Evolutionary conservation across 2,113 vertebrate species (phyloP), one percentile per base, ranked within the genome.

Genomic region (Irena cyanogastra): DNA sequence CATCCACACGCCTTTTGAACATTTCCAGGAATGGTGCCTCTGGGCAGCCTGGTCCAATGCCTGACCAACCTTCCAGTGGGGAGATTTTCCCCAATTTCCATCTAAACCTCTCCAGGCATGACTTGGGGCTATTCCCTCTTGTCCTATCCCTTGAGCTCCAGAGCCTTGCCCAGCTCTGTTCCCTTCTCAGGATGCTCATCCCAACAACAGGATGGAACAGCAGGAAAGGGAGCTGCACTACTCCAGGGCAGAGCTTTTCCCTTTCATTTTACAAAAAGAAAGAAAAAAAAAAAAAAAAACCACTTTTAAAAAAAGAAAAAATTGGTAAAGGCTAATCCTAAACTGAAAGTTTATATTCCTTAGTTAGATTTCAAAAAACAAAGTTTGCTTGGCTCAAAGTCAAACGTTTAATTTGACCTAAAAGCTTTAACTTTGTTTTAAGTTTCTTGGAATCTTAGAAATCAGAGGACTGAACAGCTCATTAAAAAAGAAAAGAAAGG

Each of bases 1-100:
- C 65, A 65, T 44, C 44, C 37, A 33, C 13, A 6, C 0, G 0
- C 31, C 26, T 74, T 37, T 23, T 16, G 68, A 35, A 10, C 6
- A 27, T 56, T 65, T 52, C 23, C 52, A 59, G 33, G 42, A 27
- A 37, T 47, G 28, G 22, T 39, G 42, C n/a, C n/a, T 37, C 31
- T 50, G 35, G 17, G 65, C 65, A 71, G 35, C 26, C 35, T 22
- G 8, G 8, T 13, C 59, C 68, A 42, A 7, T 24, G 35, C 30
- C 47, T 63, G n/a, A 18, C 49, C 20, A 16, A 15, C 19, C 30
- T 56, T 31, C 9, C 21, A 35, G 35, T 0, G 2, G 14, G 50
- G 42, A 72, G 10, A 31, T 71, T 71, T 56, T 4, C 42, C n/a
- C 42, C 50, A 27, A 0, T 64, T 56, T 35, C 31, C 21, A 10